Evolutionary conservation across 2,797 vertebrate genomes (phyloP).

Genomic region (Malacoraja senta): DNA sequence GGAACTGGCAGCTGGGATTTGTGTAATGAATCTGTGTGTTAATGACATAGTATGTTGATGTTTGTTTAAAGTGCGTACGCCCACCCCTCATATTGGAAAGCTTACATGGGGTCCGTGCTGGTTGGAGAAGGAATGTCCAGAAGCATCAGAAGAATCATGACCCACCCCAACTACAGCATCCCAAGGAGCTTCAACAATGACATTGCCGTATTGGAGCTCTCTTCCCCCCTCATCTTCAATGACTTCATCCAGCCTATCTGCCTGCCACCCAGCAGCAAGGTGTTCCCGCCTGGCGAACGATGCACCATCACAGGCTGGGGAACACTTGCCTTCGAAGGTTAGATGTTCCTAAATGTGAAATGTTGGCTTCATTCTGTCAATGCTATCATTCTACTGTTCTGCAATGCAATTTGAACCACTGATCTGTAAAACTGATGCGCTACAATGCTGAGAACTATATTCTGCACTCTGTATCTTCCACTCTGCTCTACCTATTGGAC

Average conservation of each 20-base stretch:
- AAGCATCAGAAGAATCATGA: background rate
- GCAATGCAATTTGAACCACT: background rate
- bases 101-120: background rate
- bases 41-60: background rate
- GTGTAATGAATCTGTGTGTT: no score
- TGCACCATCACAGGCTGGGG: conserved; percentile 29
- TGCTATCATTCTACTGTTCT: background rate
- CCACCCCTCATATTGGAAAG: background rate
- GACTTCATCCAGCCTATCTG: conserved; percentile 13
- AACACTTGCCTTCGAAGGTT: background rate
- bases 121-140: background rate
- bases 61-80: background rate
- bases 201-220: conserved; percentile 14
- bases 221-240: conserved; percentile 14
- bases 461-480: no score
- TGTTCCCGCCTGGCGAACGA: background rate
- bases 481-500: no score
- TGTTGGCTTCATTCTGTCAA: background rate
- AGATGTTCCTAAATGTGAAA: background rate
- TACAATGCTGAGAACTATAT: no score
- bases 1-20: background rate
- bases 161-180: background rate
- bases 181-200: background rate
- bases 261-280: background rate
- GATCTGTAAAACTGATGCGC: background rate